A percentile compares a stretch with the other conserved stretches of the same genome.
Evolutionary conservation across 2,888 invertebrate species (phyloP).

Genomic region (Schrankia costaestrigalis): DNA sequence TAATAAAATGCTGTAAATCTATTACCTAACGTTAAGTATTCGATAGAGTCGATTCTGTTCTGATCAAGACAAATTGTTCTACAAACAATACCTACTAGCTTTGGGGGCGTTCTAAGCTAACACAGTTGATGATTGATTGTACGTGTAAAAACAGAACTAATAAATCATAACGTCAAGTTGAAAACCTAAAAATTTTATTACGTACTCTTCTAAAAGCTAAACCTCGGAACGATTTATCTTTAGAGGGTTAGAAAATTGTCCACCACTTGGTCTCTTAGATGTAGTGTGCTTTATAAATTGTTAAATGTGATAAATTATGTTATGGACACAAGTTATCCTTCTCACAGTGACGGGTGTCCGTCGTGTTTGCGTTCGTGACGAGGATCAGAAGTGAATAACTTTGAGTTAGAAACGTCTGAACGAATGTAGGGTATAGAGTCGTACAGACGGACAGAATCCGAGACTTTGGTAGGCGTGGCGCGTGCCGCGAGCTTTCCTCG

Average conservation of each 20-base stretch:
- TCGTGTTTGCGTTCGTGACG: constrained; percentile 16
- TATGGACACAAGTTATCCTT: constrained; percentile 11
- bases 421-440: too few species aligned
- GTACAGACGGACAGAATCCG: too few species aligned
- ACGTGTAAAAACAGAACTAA: constrained; percentile 10
- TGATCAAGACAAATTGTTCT: constrained; percentile 28
- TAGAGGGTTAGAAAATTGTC: constrained; percentile 1
- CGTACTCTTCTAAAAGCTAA: constrained; percentile 4
- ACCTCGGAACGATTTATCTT: constrained; percentile 6
- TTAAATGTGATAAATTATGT: constrained; percentile 20
- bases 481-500: constrained; percentile 43
- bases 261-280: constrained; percentile 6
- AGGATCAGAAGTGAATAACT: constrained; percentile 21
- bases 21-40: constrained; percentile 4
- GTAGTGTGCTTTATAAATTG: constrained; percentile 6
- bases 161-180: not conserved
- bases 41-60: constrained; percentile 8
- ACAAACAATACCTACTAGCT: constrained; percentile 20
- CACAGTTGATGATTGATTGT: constrained; percentile 29
- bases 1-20: constrained; percentile 4
- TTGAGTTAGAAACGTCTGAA: constrained; percentile 12
- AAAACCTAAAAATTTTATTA: constrained; percentile 8
- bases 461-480: constrained; percentile 68
- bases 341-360: constrained; percentile 17
- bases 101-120: constrained; percentile 10